Percentiles rank a stretch among this genome's conserved stretches.
Conservation (phyloP, 2,888 invertebrate genomes). For the Hypomecis atomaria region DNA sequence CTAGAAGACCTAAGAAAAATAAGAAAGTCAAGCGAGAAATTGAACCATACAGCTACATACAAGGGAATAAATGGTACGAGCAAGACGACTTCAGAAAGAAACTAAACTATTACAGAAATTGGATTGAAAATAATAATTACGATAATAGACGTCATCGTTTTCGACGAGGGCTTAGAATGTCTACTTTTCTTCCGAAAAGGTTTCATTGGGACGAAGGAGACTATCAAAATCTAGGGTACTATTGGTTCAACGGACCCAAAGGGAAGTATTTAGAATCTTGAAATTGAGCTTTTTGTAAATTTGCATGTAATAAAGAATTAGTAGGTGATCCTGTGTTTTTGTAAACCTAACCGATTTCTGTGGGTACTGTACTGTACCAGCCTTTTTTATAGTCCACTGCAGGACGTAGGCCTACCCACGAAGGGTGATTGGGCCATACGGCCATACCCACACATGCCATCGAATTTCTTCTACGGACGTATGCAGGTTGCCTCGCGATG, state of each 20-base stretch:
- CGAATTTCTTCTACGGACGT: no score
- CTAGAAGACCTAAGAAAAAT: slow-evolving; percentile 22
- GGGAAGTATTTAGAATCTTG: slow-evolving; percentile 45
- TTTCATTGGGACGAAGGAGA: slow-evolving; percentile 60
- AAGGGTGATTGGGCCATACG: no score
- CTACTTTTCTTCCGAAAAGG: slow-evolving; percentile 65
- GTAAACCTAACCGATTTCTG: no score
- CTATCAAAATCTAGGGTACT: slow-evolving; percentile 56
- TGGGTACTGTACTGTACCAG: no score
- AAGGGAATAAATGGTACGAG: slow-evolving; percentile 35
- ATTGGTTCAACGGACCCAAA: slow-evolving; percentile 64
- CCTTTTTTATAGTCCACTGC: no score
- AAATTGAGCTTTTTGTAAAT: background rate
- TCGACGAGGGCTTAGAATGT: slow-evolving; percentile 38
- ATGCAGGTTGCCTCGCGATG: no score
- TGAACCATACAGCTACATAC: slow-evolving; percentile 33
- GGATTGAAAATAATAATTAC: background rate
- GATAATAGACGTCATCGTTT: background rate
- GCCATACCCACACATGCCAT: no score
- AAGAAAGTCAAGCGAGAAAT: background rate
- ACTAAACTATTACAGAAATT: background rate
- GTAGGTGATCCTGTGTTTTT: background rate
- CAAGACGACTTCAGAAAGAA: slow-evolving; percentile 41
- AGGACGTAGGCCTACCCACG: no score
- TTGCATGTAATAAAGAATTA: background rate